phyloP scores from a whole-genome alignment of 2,888 invertebrate genomes.

The Chymomyza caudatula region DNA sequence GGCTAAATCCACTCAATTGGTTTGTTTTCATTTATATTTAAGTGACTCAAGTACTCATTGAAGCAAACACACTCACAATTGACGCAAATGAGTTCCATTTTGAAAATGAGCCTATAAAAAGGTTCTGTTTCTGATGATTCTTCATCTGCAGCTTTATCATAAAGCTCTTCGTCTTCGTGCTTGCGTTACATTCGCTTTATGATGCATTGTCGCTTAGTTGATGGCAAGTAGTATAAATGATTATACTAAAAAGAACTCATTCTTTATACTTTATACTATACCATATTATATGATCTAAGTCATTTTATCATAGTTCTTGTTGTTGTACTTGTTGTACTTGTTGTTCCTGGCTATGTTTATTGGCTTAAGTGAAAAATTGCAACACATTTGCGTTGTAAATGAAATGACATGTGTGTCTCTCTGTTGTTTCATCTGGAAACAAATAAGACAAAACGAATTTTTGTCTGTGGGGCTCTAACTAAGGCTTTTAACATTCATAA shows the following conservation, averaged over 20 bases:
- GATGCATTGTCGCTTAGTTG: neutral
- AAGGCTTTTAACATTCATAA: neutral
- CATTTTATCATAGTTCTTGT: constrained; percentile 7
- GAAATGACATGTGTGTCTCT: neutral
- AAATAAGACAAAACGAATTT: neutral
- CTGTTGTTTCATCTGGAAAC: neutral
- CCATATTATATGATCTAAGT: neutral
- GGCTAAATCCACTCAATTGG: constrained; percentile 25
- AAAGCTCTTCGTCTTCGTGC: neutral
- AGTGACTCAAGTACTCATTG: constrained; percentile 55
- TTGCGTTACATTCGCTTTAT: neutral
- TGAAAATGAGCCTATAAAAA: neutral
- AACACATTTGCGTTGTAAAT: constrained; percentile 53
- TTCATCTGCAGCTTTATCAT: neutral
- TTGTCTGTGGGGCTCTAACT: neutral
- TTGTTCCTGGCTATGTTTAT: neutral
- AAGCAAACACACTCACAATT: constrained; percentile 6
- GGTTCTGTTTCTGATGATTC: neutral
- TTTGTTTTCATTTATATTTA: constrained; percentile 34
- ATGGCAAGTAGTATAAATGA: neutral
- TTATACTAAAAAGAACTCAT: neutral
- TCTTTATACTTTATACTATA: neutral
- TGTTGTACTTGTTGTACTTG: neutral
- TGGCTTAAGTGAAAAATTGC: constrained; percentile 62
- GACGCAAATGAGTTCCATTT: neutral